These are phyloP conservation scores for Carettochelys insculpta DNA, from an alignment of 2,113 vertebrate species.

Conservation along the genomic window DNA sequence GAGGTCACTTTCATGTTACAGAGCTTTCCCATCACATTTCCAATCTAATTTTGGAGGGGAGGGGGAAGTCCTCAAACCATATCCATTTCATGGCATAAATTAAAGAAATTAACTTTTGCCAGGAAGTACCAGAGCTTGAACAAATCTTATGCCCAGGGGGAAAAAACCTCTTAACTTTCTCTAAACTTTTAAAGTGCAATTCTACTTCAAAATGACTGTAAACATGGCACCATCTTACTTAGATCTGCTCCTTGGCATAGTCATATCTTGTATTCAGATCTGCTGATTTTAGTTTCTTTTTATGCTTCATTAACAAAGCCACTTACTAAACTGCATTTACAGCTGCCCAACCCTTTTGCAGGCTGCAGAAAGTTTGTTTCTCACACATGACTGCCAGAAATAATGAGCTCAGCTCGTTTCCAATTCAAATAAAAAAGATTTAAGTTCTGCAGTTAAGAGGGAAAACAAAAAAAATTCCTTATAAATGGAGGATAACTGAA, in stretches of 20 bases:
- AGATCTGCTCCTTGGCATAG: not conserved
- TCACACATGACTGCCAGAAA: not conserved
- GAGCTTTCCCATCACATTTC: constrained; percentile 15
- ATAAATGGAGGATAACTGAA: not conserved
- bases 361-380: not conserved
- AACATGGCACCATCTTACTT: not conserved
- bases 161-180: not conserved
- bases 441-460: not conserved
- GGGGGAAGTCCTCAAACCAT: rapidly evolving
- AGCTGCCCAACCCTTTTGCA: not conserved
- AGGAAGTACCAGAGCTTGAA: not conserved
- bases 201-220: not conserved
- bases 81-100: not conserved
- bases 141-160: not conserved
- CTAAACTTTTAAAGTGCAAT: not conserved
- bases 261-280: not conserved
- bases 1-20: constrained; percentile 4
- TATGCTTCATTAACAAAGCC: not conserved
- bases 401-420: not conserved
- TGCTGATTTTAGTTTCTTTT: not conserved
- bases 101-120: not conserved
- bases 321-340: not conserved
- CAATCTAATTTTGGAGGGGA: not conserved
- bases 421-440: not conserved
- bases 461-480: not conserved